Evolutionary conservation across 2,113 vertebrate genomes (phyloP).

Genomic region (Stomatorhinus ivindoensis): DNA sequence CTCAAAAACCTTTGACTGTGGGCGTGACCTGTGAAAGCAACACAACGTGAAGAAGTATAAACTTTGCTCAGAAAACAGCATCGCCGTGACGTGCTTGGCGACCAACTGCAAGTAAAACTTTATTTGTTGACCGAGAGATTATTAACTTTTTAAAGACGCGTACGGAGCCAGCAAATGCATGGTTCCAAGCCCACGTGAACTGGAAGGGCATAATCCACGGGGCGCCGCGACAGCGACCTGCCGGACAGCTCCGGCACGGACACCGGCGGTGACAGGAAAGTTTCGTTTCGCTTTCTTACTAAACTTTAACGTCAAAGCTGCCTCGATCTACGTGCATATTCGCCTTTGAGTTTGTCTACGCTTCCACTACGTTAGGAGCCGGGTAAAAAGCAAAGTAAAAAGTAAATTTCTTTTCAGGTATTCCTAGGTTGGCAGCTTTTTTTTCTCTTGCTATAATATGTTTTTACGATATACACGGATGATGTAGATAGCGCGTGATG

Average conservation of each 20-base stretch:
- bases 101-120: not conserved
- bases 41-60: not conserved
- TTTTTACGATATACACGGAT: conserved; percentile 6
- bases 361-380: not conserved
- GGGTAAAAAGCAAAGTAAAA: not conserved
- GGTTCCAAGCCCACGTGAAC: not conserved
- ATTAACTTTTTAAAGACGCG: conserved; percentile 41
- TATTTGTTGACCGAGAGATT: conserved; percentile 48
- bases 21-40: not conserved
- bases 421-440: not conserved
- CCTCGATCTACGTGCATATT: not conserved
- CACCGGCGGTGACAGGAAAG: not conserved
- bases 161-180: not conserved
- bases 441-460: not conserved
- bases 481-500: conserved; percentile 27
- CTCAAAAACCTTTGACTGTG: conserved; percentile 1
- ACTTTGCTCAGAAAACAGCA: not conserved
- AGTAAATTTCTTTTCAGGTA: not conserved
- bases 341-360: not conserved
- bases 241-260: not conserved
- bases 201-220: not conserved
- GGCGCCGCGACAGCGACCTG: not conserved
- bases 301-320: not conserved
- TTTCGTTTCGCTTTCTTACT: not conserved
- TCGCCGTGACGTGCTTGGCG: not conserved